Conservation (phyloP, 2,797 vertebrate species). For the Crossoptilon crossoptilon region DNA sequence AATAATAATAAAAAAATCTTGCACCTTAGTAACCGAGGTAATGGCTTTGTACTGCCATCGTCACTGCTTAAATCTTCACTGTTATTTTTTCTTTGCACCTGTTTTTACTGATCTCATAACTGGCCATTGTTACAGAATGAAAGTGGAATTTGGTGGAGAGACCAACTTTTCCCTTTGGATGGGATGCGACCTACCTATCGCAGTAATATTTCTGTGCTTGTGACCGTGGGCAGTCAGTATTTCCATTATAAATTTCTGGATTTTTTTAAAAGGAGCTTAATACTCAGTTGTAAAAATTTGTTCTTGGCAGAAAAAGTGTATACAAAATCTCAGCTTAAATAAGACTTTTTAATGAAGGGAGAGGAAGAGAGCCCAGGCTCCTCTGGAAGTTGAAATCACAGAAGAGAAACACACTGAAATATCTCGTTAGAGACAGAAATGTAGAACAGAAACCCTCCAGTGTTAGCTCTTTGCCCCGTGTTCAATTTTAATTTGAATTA, state of each 20-base stretch:
- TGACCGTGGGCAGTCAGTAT: slow-evolving; percentile 70
- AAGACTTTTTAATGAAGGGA: slow-evolving; percentile 51
- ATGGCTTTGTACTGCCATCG: background rate
- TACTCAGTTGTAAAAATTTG: slow-evolving; percentile 77
- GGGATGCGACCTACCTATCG: slow-evolving; percentile 47
- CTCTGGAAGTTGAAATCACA: slow-evolving; percentile 28
- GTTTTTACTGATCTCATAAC: slow-evolving; percentile 58
- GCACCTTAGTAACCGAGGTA: background rate
- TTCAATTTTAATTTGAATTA: background rate
- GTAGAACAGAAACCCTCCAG: background rate
- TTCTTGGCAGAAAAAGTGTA: slow-evolving; percentile 75
- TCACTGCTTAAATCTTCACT: background rate
- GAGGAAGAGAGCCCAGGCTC: slow-evolving; percentile 3
- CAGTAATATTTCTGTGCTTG: slow-evolving; percentile 61
- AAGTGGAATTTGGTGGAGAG: slow-evolving; percentile 3
- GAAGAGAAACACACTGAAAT: slow-evolving; percentile 1
- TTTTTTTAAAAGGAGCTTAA: slow-evolving; percentile 69
- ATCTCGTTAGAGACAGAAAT: background rate
- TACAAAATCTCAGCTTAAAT: slow-evolving; percentile 68
- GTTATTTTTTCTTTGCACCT: slow-evolving; percentile 61
- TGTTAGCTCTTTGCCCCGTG: background rate
- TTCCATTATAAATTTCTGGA: slow-evolving; percentile 77
- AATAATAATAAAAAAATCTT: background rate
- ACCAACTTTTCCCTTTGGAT: slow-evolving; percentile 61
- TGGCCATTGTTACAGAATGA: slow-evolving; percentile 16